Base-by-base conservation (phyloP, 2,888 invertebrate species). In the Anthrax anthrax region DNA sequence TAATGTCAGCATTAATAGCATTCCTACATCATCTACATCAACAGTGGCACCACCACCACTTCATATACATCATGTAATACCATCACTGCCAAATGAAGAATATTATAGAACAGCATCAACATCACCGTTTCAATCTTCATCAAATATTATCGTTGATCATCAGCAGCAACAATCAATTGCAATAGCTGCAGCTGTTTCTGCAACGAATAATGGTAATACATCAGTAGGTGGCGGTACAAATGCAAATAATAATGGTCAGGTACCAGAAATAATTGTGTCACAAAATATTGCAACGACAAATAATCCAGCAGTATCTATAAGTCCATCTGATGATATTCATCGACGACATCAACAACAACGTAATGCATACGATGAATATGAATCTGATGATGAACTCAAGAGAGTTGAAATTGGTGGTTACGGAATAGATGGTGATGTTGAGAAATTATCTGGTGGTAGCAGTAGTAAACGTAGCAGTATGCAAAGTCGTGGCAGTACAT, bases 381-480 rank as follows among this genome's bases (percentile, higher is more conserved):
- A 90, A 66, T 89, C 88, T 59, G 92, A 91, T 63, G 92, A 92
- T 64, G 92, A 92, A 60, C 72, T 91, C 51, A 77, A 84, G 52
- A 74, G 84, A 53, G 90, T 89, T 63, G 87, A 89, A 62, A 89
- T 90, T 55, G 81, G 84, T 65, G 62, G 60, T 50, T 64, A 60
- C 42, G 50, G 52, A 32, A 75, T 77, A 38, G 89, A 89, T 60
- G 75, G 77, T 71, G 83, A 82, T 67, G 80, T 80, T 61, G 82
- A 76, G 54, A 80, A 80, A 67, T 69, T 80, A 55, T 79, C 80
- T 54, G 78, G 83, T 55, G 87, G 88, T 70, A 88, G 88, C 69
- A 87, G 88, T 70, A 88, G 88, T 69, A 90, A 90, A 64, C 77
- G 90, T 50, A 88, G 88, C 70, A 88, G 88, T 64, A 81, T 90